Evolutionary conservation across 2,797 vertebrate species (phyloP).

Genomic region (Hephaestus fuliginosus): DNA sequence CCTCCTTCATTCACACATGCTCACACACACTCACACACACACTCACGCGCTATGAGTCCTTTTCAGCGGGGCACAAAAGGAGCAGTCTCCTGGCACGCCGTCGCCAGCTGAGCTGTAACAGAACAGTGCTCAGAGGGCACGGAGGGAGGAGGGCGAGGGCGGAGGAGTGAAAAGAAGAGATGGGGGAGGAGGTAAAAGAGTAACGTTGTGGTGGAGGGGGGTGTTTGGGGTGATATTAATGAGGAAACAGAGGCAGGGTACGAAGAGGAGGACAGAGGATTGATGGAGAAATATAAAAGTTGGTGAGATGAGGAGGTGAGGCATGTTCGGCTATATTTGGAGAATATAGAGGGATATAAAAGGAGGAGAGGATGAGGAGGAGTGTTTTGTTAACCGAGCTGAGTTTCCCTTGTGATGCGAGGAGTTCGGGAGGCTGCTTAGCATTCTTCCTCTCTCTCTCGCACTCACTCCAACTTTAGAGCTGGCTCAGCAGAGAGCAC

Average conservation of each 20-base stretch:
- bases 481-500: slow-evolving; percentile 80
- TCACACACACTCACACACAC: slow-evolving; percentile 21
- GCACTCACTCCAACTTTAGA: slow-evolving; percentile 67
- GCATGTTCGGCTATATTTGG: slow-evolving; percentile 10
- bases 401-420: slow-evolving; percentile 38
- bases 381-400: slow-evolving; percentile 40
- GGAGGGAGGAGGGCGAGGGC: background rate
- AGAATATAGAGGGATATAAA: slow-evolving; percentile 22
- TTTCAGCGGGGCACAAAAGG: slow-evolving; percentile 71
- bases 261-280: slow-evolving; percentile 47
- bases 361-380: slow-evolving; percentile 36
- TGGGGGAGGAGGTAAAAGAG: slow-evolving; percentile 6
- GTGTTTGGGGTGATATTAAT: slow-evolving; percentile 40
- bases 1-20: slow-evolving; percentile 7
- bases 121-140: slow-evolving; percentile 56
- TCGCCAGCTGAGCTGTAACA: slow-evolving; percentile 69
- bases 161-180: slow-evolving; percentile 14
- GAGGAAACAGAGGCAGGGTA: slow-evolving; percentile 26
- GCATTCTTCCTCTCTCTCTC: slow-evolving; percentile 54
- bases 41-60: slow-evolving; percentile 31
- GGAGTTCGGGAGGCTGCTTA: slow-evolving; percentile 62
- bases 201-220: background rate
- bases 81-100: slow-evolving; percentile 69
- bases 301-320: slow-evolving; percentile 35
- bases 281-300: slow-evolving; percentile 58